Evolutionary conservation across 1,140 invertebrate genomes (phyloP).

Genomic region (Drosophila serrata): DNA sequence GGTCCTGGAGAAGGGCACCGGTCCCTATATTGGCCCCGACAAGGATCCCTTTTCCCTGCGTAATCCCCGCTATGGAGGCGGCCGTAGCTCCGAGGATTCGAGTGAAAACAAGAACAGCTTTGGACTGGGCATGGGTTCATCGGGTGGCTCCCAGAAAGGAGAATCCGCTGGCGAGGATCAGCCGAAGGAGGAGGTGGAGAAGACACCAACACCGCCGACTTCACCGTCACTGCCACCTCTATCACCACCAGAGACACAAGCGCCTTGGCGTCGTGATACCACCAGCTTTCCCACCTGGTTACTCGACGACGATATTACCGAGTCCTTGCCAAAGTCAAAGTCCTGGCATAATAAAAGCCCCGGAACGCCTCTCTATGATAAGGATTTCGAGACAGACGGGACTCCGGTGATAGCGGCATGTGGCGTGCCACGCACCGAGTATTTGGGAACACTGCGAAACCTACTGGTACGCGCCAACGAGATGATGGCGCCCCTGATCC

Average conservation of each 20-base stretch:
- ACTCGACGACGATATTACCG: not conserved
- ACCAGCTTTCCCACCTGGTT: not conserved
- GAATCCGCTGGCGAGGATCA: not conserved
- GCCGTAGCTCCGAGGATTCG: not conserved
- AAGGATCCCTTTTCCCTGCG: conserved; percentile 3
- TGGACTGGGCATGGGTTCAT: conserved; percentile 18
- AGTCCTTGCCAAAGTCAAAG: not conserved
- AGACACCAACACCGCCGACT: not conserved
- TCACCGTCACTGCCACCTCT: not conserved
- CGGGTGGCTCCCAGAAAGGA: not conserved
- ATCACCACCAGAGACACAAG: not conserved
- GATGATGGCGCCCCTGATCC: conserved; percentile 49
- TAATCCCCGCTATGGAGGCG: not conserved
- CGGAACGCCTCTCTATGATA: not conserved
- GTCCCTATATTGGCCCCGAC: conserved; percentile 8
- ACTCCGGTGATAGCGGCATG: not conserved
- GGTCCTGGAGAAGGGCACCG: conserved; percentile 4
- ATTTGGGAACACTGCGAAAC: conserved; percentile 51
- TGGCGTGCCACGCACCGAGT: conserved; percentile 47
- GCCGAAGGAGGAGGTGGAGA: not conserved
- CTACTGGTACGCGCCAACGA: conserved; percentile 61
- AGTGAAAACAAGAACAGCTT: conserved; percentile 36
- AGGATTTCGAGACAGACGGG: not conserved
- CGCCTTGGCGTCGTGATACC: not conserved
- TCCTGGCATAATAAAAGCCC: not conserved